Percentiles rank a stretch among this genome's conserved stretches.
Evolutionary conservation across 2,797 vertebrate species (phyloP).

Genomic region (Botia almorhae): DNA sequence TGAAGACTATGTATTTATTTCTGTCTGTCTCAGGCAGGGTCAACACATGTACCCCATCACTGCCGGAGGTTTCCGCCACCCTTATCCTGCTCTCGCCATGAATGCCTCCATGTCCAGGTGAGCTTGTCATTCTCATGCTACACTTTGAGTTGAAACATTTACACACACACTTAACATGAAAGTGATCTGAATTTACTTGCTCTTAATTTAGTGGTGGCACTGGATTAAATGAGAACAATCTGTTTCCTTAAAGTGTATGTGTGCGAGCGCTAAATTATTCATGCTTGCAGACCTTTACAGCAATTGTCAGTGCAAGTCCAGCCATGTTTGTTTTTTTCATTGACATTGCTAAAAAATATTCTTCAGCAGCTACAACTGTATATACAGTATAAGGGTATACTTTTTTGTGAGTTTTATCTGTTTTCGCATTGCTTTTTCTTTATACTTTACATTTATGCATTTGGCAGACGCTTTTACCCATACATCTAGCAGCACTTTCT

Average conservation of each 20-base stretch:
- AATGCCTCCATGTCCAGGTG: constrained; percentile 92
- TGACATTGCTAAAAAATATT: not conserved
- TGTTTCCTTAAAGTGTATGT: not conserved
- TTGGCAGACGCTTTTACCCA: too few species aligned
- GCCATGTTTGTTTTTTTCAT: not conserved
- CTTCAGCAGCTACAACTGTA: too few species aligned
- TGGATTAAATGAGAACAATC: constrained; percentile 17
- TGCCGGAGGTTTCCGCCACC: constrained; percentile 84
- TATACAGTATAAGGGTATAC: too few species aligned
- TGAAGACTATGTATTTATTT: not conserved
- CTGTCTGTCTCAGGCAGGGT: constrained; percentile 76
- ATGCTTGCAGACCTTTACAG: constrained; percentile 22
- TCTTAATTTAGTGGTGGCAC: constrained; percentile 2
- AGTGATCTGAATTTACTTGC: not conserved
- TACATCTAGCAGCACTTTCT: constrained; percentile 39
- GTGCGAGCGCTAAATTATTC: constrained; percentile 14
- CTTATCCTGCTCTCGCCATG: constrained; percentile 89
- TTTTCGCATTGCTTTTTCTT: too few species aligned
- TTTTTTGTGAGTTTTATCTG: too few species aligned
- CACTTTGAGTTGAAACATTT: not conserved
- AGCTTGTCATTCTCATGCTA: not conserved
- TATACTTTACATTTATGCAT: too few species aligned
- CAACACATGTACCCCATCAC: constrained; percentile 90
- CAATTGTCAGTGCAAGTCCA: not conserved
- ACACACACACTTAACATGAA: not conserved